Percentiles rank a stretch among this genome's conserved stretches.
These are phyloP conservation scores for Penaeus monodon DNA, from an alignment of 2,888 invertebrate species.

Conservation along the genomic window DNA sequence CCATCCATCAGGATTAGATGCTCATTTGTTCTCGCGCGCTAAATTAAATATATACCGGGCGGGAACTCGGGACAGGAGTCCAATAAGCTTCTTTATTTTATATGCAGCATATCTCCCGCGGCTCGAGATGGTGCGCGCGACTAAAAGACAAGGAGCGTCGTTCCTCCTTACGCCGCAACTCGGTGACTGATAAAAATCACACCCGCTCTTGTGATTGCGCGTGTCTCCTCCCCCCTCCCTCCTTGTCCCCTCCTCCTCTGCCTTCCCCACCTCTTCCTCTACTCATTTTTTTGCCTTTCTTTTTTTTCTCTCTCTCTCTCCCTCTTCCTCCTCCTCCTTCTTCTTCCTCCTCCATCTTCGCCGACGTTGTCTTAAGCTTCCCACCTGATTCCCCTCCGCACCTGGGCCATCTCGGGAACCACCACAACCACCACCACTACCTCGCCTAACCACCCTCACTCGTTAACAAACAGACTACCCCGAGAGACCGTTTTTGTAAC, in stretches of 20 bases:
- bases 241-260: neutral
- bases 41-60: conserved; percentile 39
- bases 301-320: neutral
- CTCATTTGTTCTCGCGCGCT: conserved; percentile 46
- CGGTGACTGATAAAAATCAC: neutral
- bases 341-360: neutral
- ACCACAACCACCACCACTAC: conserved; percentile 7
- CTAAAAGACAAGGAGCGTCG: too few relatives aligned
- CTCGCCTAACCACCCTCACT: conserved; percentile 27
- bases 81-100: conserved; percentile 11
- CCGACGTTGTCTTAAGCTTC: conserved; percentile 13
- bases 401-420: neutral
- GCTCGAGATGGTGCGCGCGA: too few relatives aligned
- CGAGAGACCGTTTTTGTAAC: conserved; percentile 23
- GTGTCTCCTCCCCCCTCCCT: neutral
- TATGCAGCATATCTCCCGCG: too few relatives aligned
- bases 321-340: neutral
- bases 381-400: neutral
- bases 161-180: too few relatives aligned
- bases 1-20: conserved; percentile 38
- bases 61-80: conserved; percentile 14
- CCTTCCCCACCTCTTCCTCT: neutral
- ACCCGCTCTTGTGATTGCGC: neutral
- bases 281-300: neutral
- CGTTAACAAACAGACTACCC: conserved; percentile 51